These are phyloP conservation scores for Onychomys torridus DNA, from an alignment of 2,797 vertebrate genomes.

Conservation along the genomic window DNA sequence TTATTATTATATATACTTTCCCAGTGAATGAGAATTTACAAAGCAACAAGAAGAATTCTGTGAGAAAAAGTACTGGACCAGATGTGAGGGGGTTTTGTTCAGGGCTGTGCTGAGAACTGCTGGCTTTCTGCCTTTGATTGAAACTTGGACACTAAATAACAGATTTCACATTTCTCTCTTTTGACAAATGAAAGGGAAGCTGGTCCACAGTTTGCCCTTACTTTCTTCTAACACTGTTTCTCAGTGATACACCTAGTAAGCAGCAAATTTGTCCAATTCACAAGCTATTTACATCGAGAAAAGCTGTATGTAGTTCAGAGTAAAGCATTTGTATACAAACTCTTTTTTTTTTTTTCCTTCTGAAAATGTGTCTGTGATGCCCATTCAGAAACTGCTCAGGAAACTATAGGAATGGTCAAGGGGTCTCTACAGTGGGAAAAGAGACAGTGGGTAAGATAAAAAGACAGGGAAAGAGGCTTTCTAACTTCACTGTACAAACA, in stretches of 20 bases:
- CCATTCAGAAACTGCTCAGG: constrained; percentile 10
- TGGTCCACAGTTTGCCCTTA: constrained; percentile 28
- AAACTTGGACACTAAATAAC: constrained; percentile 63
- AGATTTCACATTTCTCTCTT: constrained; percentile 53
- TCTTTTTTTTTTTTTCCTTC: neutral
- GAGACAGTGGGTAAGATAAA: neutral
- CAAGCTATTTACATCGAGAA: constrained; percentile 23
- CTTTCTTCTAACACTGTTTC: constrained; percentile 16
- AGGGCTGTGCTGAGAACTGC: neutral
- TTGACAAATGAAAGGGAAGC: constrained; percentile 40
- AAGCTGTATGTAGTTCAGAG: neutral
- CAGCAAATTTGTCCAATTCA: constrained; percentile 53
- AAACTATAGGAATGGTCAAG: constrained; percentile 25
- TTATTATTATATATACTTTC: too few relatives aligned
- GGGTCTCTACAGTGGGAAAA: neutral
- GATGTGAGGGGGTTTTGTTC: constrained; percentile 5
- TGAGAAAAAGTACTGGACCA: constrained; percentile 34
- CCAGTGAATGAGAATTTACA: constrained; percentile 14
- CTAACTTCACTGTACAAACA: neutral
- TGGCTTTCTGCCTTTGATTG: constrained; percentile 32
- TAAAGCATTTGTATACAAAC: neutral
- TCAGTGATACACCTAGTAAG: constrained; percentile 53
- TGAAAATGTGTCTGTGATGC: constrained; percentile 18
- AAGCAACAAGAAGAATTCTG: neutral
- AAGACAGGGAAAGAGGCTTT: neutral